These are phyloP conservation scores for Myotis daubentonii DNA, from an alignment of 2,797 vertebrate species.

Conservation along the genomic window DNA sequence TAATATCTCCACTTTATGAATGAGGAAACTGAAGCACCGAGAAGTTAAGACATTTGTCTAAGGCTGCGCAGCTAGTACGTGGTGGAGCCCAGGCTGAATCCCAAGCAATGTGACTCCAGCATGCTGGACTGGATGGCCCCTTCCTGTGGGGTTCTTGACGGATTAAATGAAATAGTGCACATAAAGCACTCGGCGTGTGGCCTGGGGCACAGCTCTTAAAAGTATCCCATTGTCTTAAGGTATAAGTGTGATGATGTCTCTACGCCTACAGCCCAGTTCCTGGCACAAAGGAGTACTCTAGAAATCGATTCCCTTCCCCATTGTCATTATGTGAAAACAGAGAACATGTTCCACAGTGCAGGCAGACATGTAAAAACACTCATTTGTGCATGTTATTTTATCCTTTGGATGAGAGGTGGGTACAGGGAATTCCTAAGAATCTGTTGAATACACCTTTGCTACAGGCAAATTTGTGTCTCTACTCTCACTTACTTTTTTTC, in stretches of 20 bases:
- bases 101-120: not conserved
- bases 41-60: not conserved
- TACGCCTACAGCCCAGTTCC: not conserved
- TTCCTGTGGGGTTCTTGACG: not conserved
- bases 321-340: not conserved
- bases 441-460: not conserved
- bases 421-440: not conserved
- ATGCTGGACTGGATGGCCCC: not conserved
- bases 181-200: not conserved
- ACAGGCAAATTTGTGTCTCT: not conserved
- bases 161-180: not conserved
- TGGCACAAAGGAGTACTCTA: not conserved
- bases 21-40: conserved; percentile 41
- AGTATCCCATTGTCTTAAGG: not conserved
- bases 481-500: not conserved
- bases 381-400: not conserved
- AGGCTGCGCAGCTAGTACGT: not conserved
- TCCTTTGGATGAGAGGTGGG: not conserved
- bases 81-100: not conserved
- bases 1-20: not conserved
- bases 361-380: not conserved
- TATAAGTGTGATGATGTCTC: not conserved
- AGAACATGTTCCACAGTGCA: not conserved
- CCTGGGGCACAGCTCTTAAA: not conserved
- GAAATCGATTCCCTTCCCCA: not conserved